phyloP scores from a whole-genome alignment of 2,113 vertebrate genomes.

The Xyrauchen texanus region DNA sequence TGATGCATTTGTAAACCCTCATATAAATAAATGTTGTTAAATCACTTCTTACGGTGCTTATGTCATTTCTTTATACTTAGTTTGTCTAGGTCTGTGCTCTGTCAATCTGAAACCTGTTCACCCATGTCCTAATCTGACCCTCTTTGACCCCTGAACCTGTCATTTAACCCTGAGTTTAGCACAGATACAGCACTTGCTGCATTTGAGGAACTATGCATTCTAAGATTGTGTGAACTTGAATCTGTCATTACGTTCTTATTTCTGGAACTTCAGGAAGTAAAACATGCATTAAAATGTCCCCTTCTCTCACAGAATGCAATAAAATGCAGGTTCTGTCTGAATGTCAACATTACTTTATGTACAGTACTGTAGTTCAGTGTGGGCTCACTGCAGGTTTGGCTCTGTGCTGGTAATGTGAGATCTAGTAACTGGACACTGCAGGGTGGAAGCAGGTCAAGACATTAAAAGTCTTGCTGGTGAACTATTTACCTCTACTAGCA shows the following conservation, averaged over 20 bases:
- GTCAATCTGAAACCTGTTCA: conserved; percentile 22
- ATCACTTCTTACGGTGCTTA: too few species aligned
- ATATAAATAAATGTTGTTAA: background rate
- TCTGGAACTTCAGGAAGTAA: background rate
- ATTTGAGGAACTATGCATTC: background rate
- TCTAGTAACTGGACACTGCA: conserved; percentile 39
- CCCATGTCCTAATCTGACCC: background rate
- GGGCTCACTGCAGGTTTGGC: background rate
- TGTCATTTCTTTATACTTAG: background rate
- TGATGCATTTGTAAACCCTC: background rate
- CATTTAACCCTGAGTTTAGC: background rate
- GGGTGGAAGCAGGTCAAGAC: conserved; percentile 27
- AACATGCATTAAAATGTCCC: background rate
- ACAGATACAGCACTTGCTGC: background rate
- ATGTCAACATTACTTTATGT: too few species aligned
- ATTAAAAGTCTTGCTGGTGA: background rate
- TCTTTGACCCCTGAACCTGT: background rate
- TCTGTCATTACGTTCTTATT: background rate
- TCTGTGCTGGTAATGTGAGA: conserved; percentile 45
- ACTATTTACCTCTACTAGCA: background rate
- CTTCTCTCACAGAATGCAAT: too few species aligned
- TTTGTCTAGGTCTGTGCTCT: background rate
- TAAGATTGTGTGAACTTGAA: background rate
- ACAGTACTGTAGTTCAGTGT: conserved; percentile 1
- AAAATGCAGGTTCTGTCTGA: background rate